Conservation (phyloP, 2,888 invertebrate genomes). For the Odontocolon sp. region DNA sequence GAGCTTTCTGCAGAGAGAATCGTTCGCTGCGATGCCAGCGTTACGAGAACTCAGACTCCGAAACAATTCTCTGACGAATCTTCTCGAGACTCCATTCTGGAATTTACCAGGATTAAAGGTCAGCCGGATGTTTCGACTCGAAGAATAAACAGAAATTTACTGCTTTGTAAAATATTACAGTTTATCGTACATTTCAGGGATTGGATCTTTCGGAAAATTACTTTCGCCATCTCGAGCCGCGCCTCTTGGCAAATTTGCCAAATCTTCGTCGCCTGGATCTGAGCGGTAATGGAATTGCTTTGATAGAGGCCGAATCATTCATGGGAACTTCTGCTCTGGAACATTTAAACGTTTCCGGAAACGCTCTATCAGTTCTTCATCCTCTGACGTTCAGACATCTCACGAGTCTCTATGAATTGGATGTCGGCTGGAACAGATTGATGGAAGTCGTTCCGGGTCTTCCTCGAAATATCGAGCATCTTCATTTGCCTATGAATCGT, state of each 20-base stretch:
- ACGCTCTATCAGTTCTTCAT: constrained; percentile 87
- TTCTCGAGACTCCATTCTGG: constrained; percentile 90
- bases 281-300: constrained; percentile 87
- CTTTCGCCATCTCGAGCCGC: constrained; percentile 87
- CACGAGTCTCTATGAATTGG: constrained; percentile 89
- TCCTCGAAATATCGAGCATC: constrained; percentile 89
- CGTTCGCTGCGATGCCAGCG: constrained; percentile 92
- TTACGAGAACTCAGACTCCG: constrained; percentile 90
- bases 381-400: constrained; percentile 90
- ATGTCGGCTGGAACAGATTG: constrained; percentile 88
- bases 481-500: constrained; percentile 87
- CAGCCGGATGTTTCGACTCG: constrained; percentile 33
- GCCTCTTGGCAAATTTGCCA: constrained; percentile 88
- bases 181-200: constrained; percentile 81
- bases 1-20: constrained; percentile 88
- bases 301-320: constrained; percentile 89
- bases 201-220: constrained; percentile 90
- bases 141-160: neutral
- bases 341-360: constrained; percentile 90
- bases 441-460: constrained; percentile 90
- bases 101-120: constrained; percentile 90
- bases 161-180: neutral
- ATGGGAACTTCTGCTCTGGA: constrained; percentile 88
- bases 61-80: constrained; percentile 91
- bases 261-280: constrained; percentile 89